Evolutionary conservation across 2,113 vertebrate species (phyloP), one percentile per base, ranked within the genome.

Genomic region (Polyodon spathula): DNA sequence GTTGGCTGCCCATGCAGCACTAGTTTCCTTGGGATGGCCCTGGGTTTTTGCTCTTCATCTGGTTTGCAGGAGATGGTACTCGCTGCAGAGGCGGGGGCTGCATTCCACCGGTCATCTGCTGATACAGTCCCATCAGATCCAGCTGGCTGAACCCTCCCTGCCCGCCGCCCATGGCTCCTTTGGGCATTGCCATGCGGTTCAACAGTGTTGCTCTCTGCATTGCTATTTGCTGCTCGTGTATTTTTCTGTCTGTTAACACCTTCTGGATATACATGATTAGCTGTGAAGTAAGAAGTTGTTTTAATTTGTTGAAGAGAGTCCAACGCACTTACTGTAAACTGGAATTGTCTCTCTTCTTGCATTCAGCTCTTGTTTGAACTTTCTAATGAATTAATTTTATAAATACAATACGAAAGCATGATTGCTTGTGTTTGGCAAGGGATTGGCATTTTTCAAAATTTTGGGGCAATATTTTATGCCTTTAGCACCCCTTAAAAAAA

Each of bases 221-320:
- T 83, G 90, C 81, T 76, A 94, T 71, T 78, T 98, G 95, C 78
- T 97, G 94, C 78, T 98, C 94, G 75, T 96, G 93, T n/a, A 97
- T 86, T 72, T 96, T 87, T 70, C 96, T 81, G 88, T 92, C 95
- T 88, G 90, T 89, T 46, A 98, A 83, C 76, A 98, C 93, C 86
- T 95, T 90, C 82, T 98, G 96, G 56, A 98, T 94, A 40, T 90
- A 94, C 71, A 93, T 87, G 83, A 97, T 98, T 39, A 98, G 68
- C 96, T 98, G 86, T 11, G 57, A 1, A 76, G 6, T 78, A 54
- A 40, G 8, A 70, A 44, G 12, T n/a, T n/a, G n/a, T n/a, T n/a
- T n/a, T n/a, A n/a, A n/a, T n/a, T n/a, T n/a, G n/a, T n/a, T n/a
- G n/a, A n/a, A n/a, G n/a, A n/a, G n/a, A n/a, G n/a, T n/a, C n/a